Evolutionary conservation across 2,888 invertebrate species (phyloP), one percentile per base, ranked within the genome.

Genomic region (Macaria notata): DNA sequence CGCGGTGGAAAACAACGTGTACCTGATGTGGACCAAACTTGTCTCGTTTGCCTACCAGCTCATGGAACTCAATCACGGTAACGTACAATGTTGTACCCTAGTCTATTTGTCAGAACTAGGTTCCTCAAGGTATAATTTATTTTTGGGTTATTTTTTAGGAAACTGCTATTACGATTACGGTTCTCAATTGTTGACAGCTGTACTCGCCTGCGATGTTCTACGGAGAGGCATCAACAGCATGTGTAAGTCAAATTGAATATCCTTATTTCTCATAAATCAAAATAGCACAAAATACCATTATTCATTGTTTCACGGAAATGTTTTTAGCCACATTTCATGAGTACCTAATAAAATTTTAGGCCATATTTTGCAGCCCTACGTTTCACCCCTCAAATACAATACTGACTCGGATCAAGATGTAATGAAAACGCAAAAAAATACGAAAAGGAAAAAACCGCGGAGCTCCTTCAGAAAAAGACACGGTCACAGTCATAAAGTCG

Each of bases 331-430:
- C 38, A 38, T 8, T 50, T 41, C 19, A 19, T 19, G 19, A 19
- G 19, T 19, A 19, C 19, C 19, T 19, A 19, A 79, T 79, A 79
- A 66, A 84, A 88, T 88, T 91, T 78, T 88, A 91, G 90, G 88
- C 84, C 62, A 84, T 86, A 80, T 85, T 86, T 90, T 91, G 85
- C 90, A 91, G 90, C 88, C 86, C 66, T 89, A 84, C 82, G 83
- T 88, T 70, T 87, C 83, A 62, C 90, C 89, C 70, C 80, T 89
- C 79, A 84, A 84, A 62, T 87, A 74, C 79, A 75, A 70, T 76
- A 75, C 68, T 76, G 82, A 86, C 49, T 70, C 70, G 38, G 72
- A 76, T 19, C 41, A 56, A 41, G 9, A 41, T 36, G 69, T 69
- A 19, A 61, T 57, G 4, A 54, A 49, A 55, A 68, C 53, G 62